A percentile compares a stretch with the other conserved stretches of the same genome.
Evolutionary conservation across 2,888 invertebrate genomes (phyloP).

Genomic region (Caenorhabditis sp.): DNA sequence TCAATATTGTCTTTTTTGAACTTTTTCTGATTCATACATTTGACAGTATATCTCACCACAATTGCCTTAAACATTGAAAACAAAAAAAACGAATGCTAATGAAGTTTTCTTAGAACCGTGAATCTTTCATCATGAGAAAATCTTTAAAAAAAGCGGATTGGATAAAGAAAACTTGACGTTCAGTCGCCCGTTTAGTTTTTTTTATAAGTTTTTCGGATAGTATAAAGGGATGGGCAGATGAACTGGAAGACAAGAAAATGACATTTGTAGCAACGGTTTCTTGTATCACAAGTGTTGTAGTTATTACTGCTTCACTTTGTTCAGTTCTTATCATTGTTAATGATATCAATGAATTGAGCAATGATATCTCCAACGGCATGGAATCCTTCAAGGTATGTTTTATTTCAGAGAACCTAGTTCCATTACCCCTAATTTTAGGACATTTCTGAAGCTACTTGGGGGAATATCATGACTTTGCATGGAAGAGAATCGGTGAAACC

Average conservation of each 20-base stretch:
- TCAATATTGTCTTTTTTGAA: conserved; percentile 31
- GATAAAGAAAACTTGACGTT: conserved; percentile 5
- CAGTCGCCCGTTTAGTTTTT: conserved; percentile 16
- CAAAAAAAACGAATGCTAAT: neutral
- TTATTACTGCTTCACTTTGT: conserved; percentile 38
- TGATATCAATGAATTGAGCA: conserved; percentile 48
- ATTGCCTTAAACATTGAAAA: conserved; percentile 3
- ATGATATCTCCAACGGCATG: conserved; percentile 49
- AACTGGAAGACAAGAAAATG: conserved; percentile 17
- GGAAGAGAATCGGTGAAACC: conserved; percentile 15
- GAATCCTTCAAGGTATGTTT: conserved; percentile 42
- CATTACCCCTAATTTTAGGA: conserved; percentile 22
- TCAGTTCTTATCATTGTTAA: conserved; percentile 47
- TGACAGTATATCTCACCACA: neutral
- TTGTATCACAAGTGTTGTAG: conserved; percentile 39
- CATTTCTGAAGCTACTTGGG: conserved; percentile 48
- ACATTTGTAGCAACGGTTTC: conserved; percentile 46
- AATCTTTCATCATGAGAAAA: neutral
- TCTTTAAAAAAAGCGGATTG: neutral
- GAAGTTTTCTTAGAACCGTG: neutral
- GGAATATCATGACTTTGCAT: conserved; percentile 43
- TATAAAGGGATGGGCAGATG: conserved; percentile 14
- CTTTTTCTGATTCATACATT: conserved; percentile 16
- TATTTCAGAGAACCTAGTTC: neutral
- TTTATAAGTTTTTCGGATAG: neutral